These are phyloP conservation scores for Teleogryllus oceanicus DNA, from an alignment of 2,888 invertebrate genomes.

Conservation along the genomic window DNA sequence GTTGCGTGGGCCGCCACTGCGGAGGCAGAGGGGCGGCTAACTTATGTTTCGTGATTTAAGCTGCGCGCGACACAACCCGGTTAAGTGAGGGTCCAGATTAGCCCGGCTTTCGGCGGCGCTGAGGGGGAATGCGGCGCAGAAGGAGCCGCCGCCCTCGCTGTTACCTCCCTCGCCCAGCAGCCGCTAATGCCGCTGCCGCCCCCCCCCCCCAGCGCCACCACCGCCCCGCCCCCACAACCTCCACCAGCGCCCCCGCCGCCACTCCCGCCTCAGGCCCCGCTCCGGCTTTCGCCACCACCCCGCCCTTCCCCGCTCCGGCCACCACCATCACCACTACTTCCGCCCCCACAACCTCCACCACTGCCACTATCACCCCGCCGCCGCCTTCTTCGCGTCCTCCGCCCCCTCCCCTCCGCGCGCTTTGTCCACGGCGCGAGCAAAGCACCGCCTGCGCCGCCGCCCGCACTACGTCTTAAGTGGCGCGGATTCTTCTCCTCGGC, in stretches of 20 bases:
- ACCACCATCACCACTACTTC: too few relatives aligned
- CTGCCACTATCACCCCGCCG: too few relatives aligned
- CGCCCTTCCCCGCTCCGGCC: too few relatives aligned
- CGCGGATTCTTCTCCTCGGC: neutral
- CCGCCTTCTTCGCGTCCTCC: too few relatives aligned
- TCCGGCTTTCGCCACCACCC: too few relatives aligned
- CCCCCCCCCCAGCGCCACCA: neutral
- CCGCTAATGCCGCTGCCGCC: neutral
- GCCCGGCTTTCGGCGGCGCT: neutral
- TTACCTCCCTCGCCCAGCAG: neutral
- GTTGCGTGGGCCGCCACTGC: neutral
- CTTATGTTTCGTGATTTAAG: conserved; percentile 11
- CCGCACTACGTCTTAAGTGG: neutral
- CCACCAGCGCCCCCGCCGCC: too few relatives aligned
- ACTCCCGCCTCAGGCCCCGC: too few relatives aligned
- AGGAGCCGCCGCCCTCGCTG: neutral
- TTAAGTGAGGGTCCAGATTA: conserved; percentile 18
- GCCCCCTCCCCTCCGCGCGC: too few relatives aligned
- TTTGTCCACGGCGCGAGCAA: too few relatives aligned
- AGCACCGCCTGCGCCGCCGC: neutral
- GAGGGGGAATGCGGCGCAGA: neutral
- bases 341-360: too few relatives aligned
- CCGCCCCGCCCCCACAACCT: too few relatives aligned
- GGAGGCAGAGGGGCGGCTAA: neutral
- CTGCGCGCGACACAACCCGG: neutral